Evolutionary conservation across 1,140 invertebrate species (phyloP), one percentile per base, ranked within the genome.

Genomic region (Caenorhabditis latens): DNA sequence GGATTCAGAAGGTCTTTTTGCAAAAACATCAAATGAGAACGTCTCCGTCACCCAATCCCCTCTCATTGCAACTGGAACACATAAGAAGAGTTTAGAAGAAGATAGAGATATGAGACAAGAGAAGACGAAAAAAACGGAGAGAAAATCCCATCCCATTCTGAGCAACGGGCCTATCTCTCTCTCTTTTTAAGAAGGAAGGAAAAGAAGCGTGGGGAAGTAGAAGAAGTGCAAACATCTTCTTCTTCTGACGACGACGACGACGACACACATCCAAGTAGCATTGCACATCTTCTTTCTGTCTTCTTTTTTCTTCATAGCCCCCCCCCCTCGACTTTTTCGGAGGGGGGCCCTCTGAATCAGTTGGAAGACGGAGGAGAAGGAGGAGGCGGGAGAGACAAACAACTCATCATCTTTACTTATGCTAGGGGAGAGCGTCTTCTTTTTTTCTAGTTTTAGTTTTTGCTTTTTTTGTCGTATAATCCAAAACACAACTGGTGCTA

Each of bases 401-500:
- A 71, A 71, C 65, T 79, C 71, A 79, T 79, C 71, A 79, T 79
- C 71, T 79, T 79, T 79, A 79, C 71, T 48, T 79, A 50, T 79
- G 71, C 46, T 40, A 14, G 14, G n/a, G n/a, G n/a, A n/a, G n/a
- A n/a, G 46, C 42, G 8, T 71, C 16, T 48, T 71, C 8, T 19
- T 46, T 71, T 71, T 71, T 46, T 16, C 65, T n/a, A n/a, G n/a
- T n/a, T n/a, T 46, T 16, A 9, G 5, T 79, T 50, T 50, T 50
- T 50, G 19, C 46, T 50, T 50, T 50, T 19, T 13, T 61, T 61
- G 8, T 53, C 3, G 50, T 53, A 32, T 32, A 2, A 32, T 32
- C 0, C 32, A 32, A 32, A 32, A 32, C 32, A 32, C 32, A 32
- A 32, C 0, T 32, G 32, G 32, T 32, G 32, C 32, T 32, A 32